Evolutionary conservation across 2,797 vertebrate genomes (phyloP).

Genomic region (Galago senegalensis): DNA sequence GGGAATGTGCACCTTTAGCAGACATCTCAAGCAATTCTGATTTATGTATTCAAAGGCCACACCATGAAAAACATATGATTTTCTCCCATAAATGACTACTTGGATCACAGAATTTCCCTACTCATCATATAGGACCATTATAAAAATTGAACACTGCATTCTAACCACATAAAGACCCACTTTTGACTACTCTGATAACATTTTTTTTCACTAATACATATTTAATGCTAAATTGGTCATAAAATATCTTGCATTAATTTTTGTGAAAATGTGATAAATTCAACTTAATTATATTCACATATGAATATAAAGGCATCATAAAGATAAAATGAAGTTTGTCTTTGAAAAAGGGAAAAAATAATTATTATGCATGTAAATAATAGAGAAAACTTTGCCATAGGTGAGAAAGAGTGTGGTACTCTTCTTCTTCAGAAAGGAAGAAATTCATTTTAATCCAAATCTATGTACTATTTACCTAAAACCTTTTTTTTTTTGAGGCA

Average conservation of each 20-base stretch:
- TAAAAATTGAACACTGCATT: not conserved
- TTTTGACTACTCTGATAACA: not conserved
- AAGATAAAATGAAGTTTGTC: not conserved
- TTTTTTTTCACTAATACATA: not conserved
- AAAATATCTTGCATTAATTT: constrained; percentile 51
- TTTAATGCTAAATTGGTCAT: constrained; percentile 48
- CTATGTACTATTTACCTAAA: not conserved
- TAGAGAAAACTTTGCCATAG: constrained; percentile 8
- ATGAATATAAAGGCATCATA: constrained; percentile 47
- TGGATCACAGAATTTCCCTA: not conserved
- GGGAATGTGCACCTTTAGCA: not conserved
- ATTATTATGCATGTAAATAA: not conserved
- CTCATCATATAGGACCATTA: not conserved
- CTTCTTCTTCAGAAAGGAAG: constrained; percentile 46
- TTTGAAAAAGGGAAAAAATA: constrained; percentile 19
- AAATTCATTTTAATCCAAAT: constrained; percentile 66
- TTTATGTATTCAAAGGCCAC: not conserved
- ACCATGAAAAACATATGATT: not conserved
- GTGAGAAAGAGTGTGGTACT: not conserved
- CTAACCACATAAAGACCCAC: not conserved
- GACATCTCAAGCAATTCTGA: not conserved
- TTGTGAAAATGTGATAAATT: constrained; percentile 28
- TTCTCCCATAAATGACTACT: not conserved
- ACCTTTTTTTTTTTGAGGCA: not conserved
- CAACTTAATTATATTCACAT: constrained; percentile 7